These are phyloP conservation scores for Anneissia japonica DNA, from an alignment of 35 echinoderm and acorn worm genomes.

Conservation along the genomic window DNA sequence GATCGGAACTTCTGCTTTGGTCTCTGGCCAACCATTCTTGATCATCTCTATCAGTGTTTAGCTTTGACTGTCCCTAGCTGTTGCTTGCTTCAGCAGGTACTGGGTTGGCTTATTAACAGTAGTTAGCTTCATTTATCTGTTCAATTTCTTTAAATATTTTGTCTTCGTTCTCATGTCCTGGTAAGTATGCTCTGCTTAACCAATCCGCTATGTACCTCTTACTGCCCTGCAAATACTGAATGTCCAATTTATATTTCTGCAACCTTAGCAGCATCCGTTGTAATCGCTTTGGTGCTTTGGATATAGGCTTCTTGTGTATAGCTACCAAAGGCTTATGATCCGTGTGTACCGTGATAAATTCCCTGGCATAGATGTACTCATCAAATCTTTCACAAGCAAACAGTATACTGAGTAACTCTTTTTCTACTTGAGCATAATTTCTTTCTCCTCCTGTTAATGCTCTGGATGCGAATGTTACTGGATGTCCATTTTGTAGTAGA, in stretches of 20 bases:
- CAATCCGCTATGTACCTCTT: conserved; percentile 55
- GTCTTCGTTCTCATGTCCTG: neutral
- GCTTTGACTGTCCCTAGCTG: conserved; percentile 4
- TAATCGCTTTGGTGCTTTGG: conserved; percentile 8
- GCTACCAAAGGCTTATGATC: conserved; percentile 28
- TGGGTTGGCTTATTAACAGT: conserved; percentile 18
- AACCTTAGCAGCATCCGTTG: conserved; percentile 21
- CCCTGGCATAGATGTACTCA: conserved; percentile 40
- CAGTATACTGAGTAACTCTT: conserved; percentile 48
- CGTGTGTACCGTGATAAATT: conserved; percentile 1
- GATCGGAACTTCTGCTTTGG: conserved; percentile 23
- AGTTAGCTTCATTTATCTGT: conserved; percentile 3
- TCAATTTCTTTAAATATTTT: neutral
- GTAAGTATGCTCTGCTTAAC: conserved; percentile 41
- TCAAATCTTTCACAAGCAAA: conserved; percentile 45
- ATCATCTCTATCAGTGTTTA: conserved; percentile 29
- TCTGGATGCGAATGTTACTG: conserved; percentile 47
- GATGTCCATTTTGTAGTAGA: conserved; percentile 51
- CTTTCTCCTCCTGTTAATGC: conserved; percentile 34
- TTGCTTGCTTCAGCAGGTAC: neutral
- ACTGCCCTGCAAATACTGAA: conserved; percentile 33
- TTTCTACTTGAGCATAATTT: conserved; percentile 75
- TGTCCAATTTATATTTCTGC: conserved; percentile 29
- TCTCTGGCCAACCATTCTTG: conserved; percentile 27
- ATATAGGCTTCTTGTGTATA: conserved; percentile 25